Conservation (phyloP, 2,113 vertebrate genomes). For the Galeopterus variegatus region DNA sequence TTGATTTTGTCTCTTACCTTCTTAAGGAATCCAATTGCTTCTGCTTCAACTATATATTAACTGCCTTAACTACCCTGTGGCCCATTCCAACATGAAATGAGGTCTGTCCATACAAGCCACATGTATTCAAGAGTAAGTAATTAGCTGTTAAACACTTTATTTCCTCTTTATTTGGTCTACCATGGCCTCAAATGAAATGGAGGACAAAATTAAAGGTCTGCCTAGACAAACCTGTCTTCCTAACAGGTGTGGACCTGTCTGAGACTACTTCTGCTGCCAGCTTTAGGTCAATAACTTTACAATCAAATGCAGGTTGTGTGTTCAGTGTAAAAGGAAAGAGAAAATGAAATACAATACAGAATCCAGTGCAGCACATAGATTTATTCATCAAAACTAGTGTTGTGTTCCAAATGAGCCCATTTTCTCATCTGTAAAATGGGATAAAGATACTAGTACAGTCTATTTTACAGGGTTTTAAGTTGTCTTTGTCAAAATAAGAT, state of each 20-base stretch:
- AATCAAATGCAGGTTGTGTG: neutral
- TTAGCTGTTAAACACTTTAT: neutral
- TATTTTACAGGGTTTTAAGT: neutral
- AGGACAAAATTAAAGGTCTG: slow-evolving; percentile 52
- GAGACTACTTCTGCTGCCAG: neutral
- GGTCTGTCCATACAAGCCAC: neutral
- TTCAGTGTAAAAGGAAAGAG: neutral
- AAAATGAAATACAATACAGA: neutral
- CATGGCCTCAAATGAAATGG: neutral
- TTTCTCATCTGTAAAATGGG: slow-evolving; percentile 32
- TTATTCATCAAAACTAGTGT: neutral
- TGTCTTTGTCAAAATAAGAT: slow-evolving; percentile 26
- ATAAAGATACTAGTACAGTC: neutral
- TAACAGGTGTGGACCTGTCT: slow-evolving; percentile 34
- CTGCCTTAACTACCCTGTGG: neutral
- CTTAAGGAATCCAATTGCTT: slow-evolving; percentile 18
- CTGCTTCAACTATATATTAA: neutral
- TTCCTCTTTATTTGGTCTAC: slow-evolving; percentile 36
- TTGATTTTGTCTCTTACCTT: slow-evolving; percentile 8
- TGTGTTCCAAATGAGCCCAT: neutral
- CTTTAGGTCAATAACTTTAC: slow-evolving; percentile 46
- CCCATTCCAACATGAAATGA: neutral
- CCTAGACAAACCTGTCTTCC: slow-evolving; percentile 64
- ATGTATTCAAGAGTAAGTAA: neutral
- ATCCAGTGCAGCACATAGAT: neutral